Evolutionary conservation across 2,888 invertebrate species (phyloP).

Genomic region (Heterodera filipjevi): DNA sequence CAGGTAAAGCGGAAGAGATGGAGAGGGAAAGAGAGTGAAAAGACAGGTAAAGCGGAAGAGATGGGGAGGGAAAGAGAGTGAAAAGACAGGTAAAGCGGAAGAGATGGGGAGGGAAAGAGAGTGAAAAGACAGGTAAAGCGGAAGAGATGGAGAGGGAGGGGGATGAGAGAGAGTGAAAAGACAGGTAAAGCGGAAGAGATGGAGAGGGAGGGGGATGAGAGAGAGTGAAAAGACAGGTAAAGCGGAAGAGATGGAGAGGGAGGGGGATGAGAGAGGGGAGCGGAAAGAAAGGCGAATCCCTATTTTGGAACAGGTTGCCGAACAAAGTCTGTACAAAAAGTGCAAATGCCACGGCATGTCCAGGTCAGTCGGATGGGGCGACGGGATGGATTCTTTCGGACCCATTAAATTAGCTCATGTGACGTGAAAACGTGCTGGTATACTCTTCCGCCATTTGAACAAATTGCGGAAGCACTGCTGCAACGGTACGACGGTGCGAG

Average conservation of each 20-base stretch:
- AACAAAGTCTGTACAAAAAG: conserved; percentile 72
- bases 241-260: not conserved
- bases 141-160: not conserved
- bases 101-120: not conserved
- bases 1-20: conserved; percentile 67
- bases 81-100: conserved; percentile 72
- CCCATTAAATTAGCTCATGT: conserved; percentile 16
- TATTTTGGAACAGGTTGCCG: conserved; percentile 68
- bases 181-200: conserved; percentile 68
- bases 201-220: not conserved
- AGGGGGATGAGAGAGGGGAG: not conserved
- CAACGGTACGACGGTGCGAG: conserved; percentile 32
- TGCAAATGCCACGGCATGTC: conserved; percentile 86
- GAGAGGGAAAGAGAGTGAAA: not conserved
- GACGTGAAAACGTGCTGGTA: conserved; percentile 73
- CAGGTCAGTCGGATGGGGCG: conserved; percentile 72
- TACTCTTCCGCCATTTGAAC: conserved; percentile 72
- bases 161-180: too few species aligned
- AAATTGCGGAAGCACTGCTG: conserved; percentile 66
- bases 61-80: not conserved
- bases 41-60: conserved; percentile 71
- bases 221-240: conserved; percentile 72
- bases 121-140: conserved; percentile 71
- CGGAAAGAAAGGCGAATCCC: not conserved
- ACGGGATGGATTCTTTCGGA: conserved; percentile 66